Evolutionary conservation across 2,888 invertebrate genomes (phyloP), one percentile per base, ranked within the genome.

Genomic region (Cryptosula pallasiana): DNA sequence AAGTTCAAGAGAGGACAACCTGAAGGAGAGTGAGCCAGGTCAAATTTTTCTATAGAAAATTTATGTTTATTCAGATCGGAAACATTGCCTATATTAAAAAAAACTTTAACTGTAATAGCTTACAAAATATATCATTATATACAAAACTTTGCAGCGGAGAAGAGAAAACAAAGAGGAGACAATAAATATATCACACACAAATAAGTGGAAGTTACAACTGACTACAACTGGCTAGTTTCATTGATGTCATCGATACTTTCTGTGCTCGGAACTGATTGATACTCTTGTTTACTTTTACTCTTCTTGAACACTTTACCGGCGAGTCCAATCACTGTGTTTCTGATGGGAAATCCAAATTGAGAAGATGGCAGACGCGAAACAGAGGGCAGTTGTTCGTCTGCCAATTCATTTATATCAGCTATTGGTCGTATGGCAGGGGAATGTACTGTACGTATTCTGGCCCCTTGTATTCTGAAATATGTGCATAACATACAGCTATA

Each of bases 231-330:
- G 3, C 29, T 63, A 25, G 63, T 63, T 63, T 63, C 63, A 32
- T 63, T 63, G 2, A 63, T 27, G 32, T 63, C 34, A 5, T 63
- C 63, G 13, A 63, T 27, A n/a, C 63, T 63, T 34, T 63, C 63
- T n/a, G 63, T 63, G 27, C 63, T 63, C n/a, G 63, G 63, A 2
- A 63, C 63, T 13, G 63, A 63, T 32, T 63, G 63, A 63, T 63
- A 63, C 25, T 63, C 63, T 32, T 63, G 63, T 63, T 63, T 63
- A 34, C 63, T 63, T 34, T 63, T 63, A 34, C 34, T 63, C 34
- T 63, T 63, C 16, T 63, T 63, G 32, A 63, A 63, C 27, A 63
- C 63, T 34, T n/a, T 27, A 32, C 63, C 63, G n/a, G 63, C 63
- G 3, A 63, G 32, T n/a, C 63, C 63, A 32, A 63, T 63, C 29